Conservation (phyloP, 2,888 invertebrate genomes). For the Melieria crassipennis region DNA sequence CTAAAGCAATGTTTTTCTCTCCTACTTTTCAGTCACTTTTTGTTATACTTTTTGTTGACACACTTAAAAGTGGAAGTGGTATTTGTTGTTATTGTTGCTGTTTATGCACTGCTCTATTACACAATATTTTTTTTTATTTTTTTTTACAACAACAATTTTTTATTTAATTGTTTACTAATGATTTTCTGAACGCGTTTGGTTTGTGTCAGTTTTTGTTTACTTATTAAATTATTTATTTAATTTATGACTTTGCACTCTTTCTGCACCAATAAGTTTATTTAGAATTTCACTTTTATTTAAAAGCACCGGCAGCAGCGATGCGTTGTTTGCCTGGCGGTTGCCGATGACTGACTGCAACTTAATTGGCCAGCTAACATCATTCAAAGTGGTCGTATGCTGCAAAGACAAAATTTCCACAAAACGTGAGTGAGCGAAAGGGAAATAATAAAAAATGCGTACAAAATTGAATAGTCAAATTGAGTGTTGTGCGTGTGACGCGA, state of each 20-base stretch:
- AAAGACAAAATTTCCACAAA: no score
- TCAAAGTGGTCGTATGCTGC: neutral
- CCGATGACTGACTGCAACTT: constrained; percentile 8
- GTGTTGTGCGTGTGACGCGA: no score
- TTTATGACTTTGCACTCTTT: constrained; percentile 10
- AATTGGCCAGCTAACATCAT: constrained; percentile 11
- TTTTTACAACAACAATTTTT: neutral
- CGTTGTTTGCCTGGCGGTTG: no score
- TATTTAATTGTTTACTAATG: neutral
- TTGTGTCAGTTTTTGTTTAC: neutral
- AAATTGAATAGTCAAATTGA: no score
- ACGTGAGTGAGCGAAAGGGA: no score
- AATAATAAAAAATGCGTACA: no score
- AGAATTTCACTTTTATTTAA: constrained; percentile 24
- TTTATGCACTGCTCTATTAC: neutral
- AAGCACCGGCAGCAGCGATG: neutral
- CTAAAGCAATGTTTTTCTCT: no score
- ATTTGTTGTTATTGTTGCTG: neutral
- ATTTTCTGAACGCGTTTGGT: neutral
- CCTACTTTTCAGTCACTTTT: no score
- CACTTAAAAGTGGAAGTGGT: no score
- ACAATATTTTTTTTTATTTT: constrained; percentile 11
- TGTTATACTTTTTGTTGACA: neutral
- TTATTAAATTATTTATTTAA: constrained; percentile 13
- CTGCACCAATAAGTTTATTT: constrained; percentile 19